Conservation (phyloP, 2,888 invertebrate species). For the Byasa hedistus region DNA sequence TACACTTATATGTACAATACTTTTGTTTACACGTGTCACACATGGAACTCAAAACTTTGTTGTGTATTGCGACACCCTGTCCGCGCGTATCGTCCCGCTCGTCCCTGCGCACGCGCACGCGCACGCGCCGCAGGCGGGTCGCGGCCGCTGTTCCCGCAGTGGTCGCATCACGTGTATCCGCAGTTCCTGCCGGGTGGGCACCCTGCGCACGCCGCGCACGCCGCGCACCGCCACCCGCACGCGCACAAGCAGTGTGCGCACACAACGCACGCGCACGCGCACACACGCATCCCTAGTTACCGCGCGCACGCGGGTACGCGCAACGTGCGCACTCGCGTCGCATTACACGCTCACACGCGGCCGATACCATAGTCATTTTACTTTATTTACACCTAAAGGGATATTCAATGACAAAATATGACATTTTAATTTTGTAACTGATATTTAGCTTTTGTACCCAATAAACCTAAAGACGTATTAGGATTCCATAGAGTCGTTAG, state of each 20-base stretch:
- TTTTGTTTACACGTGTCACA: too few relatives aligned
- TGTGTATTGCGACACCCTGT: too few relatives aligned
- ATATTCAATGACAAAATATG: too few relatives aligned
- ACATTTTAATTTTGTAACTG: too few relatives aligned
- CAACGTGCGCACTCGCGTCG: constrained; percentile 51
- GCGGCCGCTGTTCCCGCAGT: constrained; percentile 94
- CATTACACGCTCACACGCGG: background rate
- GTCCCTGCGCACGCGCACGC: background rate
- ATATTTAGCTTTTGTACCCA: too few relatives aligned
- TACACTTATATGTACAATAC: too few relatives aligned
- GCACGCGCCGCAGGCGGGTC: constrained; percentile 65
- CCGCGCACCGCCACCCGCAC: constrained; percentile 75
- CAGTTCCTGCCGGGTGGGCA: constrained; percentile 96
- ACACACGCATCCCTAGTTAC: constrained; percentile 77
- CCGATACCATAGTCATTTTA: background rate
- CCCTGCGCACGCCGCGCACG: constrained; percentile 71
- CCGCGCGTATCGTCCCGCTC: too few relatives aligned
- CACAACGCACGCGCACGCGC: constrained; percentile 71
- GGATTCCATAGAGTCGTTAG: too few relatives aligned
- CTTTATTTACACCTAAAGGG: background rate
- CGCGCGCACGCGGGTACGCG: constrained; percentile 74
- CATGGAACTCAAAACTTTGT: too few relatives aligned
- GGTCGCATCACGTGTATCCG: constrained; percentile 96
- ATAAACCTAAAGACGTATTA: too few relatives aligned
- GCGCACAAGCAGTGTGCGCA: constrained; percentile 46